Percentiles rank a stretch among this genome's conserved stretches.
Conservation (phyloP, 2,888 invertebrate species). For the Eupithecia dodoneata region DNA sequence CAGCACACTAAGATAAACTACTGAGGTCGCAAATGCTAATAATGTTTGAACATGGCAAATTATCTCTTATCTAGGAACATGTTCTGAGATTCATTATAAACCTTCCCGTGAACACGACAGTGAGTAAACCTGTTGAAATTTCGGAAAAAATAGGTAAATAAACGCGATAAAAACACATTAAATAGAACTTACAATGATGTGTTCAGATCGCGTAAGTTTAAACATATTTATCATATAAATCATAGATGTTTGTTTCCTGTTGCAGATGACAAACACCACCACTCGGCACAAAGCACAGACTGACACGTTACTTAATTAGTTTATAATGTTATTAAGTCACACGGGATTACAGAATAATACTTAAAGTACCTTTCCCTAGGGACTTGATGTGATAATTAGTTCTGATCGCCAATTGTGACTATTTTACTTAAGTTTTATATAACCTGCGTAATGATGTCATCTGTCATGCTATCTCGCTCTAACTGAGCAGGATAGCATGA, state of each 20-base stretch:
- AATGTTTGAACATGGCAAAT: too few relatives aligned
- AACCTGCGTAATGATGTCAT: background rate
- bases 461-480: background rate
- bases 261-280: slow-evolving; percentile 15
- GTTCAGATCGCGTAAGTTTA: too few relatives aligned
- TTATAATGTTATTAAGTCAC: background rate
- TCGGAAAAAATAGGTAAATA: too few relatives aligned
- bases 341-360: background rate
- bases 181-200: too few relatives aligned
- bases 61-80: background rate
- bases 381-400: background rate
- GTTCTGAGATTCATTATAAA: background rate
- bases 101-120: too few relatives aligned
- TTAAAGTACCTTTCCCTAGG: background rate
- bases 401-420: background rate
- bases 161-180: too few relatives aligned
- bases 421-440: background rate
- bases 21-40: background rate
- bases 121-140: too few relatives aligned
- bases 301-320: slow-evolving; percentile 23
- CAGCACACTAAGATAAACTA: background rate
- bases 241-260: background rate
- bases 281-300: slow-evolving; percentile 25
- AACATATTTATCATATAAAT: too few relatives aligned
- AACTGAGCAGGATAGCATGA: background rate